Evolutionary conservation across 1,140 invertebrate species (phyloP).

Genomic region (Bombyx mori): DNA sequence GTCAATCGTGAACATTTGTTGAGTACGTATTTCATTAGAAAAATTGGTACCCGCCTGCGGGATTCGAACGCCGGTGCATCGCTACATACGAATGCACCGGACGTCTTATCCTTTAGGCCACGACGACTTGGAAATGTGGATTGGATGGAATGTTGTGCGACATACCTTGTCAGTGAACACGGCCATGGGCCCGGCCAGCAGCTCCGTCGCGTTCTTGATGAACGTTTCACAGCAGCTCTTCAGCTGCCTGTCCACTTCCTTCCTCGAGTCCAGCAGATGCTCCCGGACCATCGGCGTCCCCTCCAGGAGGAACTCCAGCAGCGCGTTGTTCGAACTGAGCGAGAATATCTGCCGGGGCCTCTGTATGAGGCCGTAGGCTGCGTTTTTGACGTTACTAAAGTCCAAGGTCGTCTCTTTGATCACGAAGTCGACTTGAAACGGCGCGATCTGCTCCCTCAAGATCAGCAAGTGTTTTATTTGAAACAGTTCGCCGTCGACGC

Average conservation of each 20-base stretch:
- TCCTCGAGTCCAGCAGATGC: constrained; percentile 92
- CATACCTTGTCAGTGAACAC: constrained; percentile 82
- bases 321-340: constrained; percentile 89
- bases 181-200: constrained; percentile 82
- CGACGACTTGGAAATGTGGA: too few relatives aligned
- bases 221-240: constrained; percentile 94
- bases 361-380: constrained; percentile 89
- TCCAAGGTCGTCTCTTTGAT: constrained; percentile 93
- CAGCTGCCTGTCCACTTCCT: constrained; percentile 93
- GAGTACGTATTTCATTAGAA: too few relatives aligned
- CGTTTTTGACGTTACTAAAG: constrained; percentile 90
- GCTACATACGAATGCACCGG: too few relatives aligned
- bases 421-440: constrained; percentile 97
- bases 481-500: constrained; percentile 95
- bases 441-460: constrained; percentile 96
- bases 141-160: too few relatives aligned
- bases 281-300: constrained; percentile 94
- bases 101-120: too few relatives aligned
- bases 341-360: constrained; percentile 90
- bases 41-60: too few relatives aligned
- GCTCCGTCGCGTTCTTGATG: constrained; percentile 84
- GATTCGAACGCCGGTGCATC: too few relatives aligned
- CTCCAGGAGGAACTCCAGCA: constrained; percentile 92
- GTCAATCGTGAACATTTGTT: too few relatives aligned
- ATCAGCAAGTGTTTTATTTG: constrained; percentile 98